Evolutionary conservation across 92 coral and sea anemone genomes (phyloP).

Genomic region (Actinernus sp.): DNA sequence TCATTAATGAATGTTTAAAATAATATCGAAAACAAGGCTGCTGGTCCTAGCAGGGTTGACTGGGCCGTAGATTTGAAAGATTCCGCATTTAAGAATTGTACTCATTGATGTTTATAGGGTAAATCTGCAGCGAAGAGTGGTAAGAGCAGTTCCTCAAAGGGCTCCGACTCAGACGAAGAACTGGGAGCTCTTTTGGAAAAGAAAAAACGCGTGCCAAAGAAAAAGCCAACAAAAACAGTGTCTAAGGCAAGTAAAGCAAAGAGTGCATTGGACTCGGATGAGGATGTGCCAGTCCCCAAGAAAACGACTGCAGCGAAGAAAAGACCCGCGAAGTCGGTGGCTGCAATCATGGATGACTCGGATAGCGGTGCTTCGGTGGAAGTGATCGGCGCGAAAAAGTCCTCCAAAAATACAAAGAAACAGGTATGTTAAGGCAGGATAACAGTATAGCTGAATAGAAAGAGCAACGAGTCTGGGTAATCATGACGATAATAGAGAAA

Average conservation of each 20-base stretch:
- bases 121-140: too few species aligned
- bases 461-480: too few species aligned
- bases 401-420: conserved; percentile 5
- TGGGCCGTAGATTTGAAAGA: too few species aligned
- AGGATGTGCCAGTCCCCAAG: neutral
- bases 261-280: neutral
- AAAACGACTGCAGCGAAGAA: conserved; percentile 17
- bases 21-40: too few species aligned
- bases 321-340: neutral
- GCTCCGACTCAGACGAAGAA: conserved; percentile 32
- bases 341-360: conserved; percentile 3
- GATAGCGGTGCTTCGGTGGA: conserved; percentile 31
- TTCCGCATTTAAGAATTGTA: too few species aligned
- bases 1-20: too few species aligned
- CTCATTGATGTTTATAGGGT: too few species aligned
- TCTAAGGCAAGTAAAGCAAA: neutral
- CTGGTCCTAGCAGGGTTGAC: too few species aligned
- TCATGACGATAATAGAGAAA: too few species aligned
- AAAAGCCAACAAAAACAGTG: neutral
- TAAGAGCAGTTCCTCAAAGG: conserved; percentile 13
- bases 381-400: conserved; percentile 15
- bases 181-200: conserved; percentile 14
- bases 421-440: neutral
- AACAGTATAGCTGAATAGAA: too few species aligned
- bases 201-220: conserved; percentile 1